phyloP scores from a whole-genome alignment of 2,113 vertebrate species.

The Taurulus bubalis region DNA sequence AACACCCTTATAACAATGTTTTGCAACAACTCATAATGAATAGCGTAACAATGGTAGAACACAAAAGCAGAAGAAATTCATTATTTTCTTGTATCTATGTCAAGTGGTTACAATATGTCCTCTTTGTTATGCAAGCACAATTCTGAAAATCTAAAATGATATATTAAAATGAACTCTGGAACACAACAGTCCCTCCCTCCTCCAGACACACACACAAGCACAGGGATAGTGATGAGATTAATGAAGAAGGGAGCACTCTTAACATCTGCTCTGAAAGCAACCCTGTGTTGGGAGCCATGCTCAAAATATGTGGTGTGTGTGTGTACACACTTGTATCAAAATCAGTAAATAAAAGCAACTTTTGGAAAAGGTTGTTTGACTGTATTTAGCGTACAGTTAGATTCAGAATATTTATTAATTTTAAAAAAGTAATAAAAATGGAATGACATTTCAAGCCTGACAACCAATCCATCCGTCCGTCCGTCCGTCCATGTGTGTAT shows the following conservation, averaged over 20 bases:
- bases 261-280: conserved; percentile 76
- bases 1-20: neutral
- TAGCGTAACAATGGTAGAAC: neutral
- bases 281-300: conserved; percentile 20
- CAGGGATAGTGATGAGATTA: conserved; percentile 38
- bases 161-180: neutral
- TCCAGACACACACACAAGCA: conserved; percentile 3
- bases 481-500: neutral
- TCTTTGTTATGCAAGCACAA: neutral
- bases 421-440: neutral
- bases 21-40: neutral
- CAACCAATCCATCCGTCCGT: neutral
- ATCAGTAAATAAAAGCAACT: neutral
- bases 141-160: neutral
- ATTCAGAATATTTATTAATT: neutral
- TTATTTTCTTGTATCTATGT: neutral
- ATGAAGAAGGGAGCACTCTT: conserved; percentile 70
- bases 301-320: conserved; percentile 23
- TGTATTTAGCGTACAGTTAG: neutral
- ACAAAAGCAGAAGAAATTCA: neutral
- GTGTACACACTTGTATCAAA: neutral
- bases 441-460: neutral
- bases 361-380: neutral
- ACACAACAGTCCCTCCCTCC: neutral
- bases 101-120: neutral